These are phyloP conservation scores for Parazoanthus swiftii DNA, from an alignment of 92 coral and sea anemone genomes.

Conservation along the genomic window DNA sequence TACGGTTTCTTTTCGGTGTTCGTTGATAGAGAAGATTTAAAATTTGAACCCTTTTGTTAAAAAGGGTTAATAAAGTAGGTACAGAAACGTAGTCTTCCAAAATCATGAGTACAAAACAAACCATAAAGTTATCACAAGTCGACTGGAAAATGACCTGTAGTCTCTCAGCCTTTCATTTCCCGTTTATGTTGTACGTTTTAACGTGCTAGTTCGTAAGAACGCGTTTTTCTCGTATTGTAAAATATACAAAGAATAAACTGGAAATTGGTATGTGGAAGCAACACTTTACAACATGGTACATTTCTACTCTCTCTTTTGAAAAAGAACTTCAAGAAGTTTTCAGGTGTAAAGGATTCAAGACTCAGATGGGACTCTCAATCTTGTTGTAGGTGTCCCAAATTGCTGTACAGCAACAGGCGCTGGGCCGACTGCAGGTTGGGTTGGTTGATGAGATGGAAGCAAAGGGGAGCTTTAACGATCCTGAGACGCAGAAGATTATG, in stretches of 20 bases:
- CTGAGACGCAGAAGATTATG: constrained; percentile 85
- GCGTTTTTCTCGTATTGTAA: background rate
- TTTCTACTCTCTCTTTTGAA: background rate
- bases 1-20: background rate
- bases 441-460: constrained; percentile 90
- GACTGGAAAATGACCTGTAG: too few relatives aligned
- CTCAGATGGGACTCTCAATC: background rate
- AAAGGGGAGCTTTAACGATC: constrained; percentile 82
- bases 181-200: too few relatives aligned
- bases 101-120: too few relatives aligned
- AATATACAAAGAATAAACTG: background rate
- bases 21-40: background rate
- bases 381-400: constrained; percentile 80
- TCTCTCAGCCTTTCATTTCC: too few relatives aligned
- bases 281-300: background rate
- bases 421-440: constrained; percentile 86
- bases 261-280: background rate
- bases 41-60: background rate
- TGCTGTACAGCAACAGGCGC: constrained; percentile 83
- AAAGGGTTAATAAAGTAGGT: too few relatives aligned
- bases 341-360: background rate
- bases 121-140: too few relatives aligned
- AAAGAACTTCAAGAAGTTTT: background rate
- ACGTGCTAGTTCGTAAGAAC: too few relatives aligned
- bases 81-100: too few relatives aligned